Base-by-base conservation (phyloP, 37 sponge, comb jelly and placozoan genomes). In the Petrosia ficiformis region DNA sequence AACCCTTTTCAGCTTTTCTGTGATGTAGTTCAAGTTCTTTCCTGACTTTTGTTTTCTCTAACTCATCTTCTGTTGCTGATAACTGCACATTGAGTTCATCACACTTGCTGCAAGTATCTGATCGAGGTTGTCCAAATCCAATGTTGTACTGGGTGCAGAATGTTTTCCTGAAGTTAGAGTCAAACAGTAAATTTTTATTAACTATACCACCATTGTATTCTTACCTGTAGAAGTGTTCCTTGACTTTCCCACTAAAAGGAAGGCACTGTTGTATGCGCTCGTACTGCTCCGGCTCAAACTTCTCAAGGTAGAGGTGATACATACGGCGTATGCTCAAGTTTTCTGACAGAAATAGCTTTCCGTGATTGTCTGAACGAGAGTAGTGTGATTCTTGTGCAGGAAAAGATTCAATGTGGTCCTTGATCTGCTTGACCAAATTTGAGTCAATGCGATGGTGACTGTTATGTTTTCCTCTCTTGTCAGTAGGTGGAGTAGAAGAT, bases 101-200 rank as follows among this genome's bases (percentile, higher is more conserved):
- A 66, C 82, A 82, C n/a, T 37, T 66, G 14, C 67, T 75, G 67
- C 82, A 82, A 0, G 75, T 82, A 44, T 83, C 84, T 32, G 71
- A 70, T 30, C 84, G 58, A 24, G 76, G 84, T 59, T 69, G 70
- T 40, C 77, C 84, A 71, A 84, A 84, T 32, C 72, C 60, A 43
- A 77, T 29, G 33, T 84, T 84, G 68, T 72, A 84, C 52, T 84
- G 71, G 37, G 76, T 73, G 33, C 70, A 71, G 57, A 77, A 84
- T n/a, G 71, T 76, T 40, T 84, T 77, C 35, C 72, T 36, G 40
- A 76, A 83, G 35, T 76, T 42, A 70, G 71, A 83, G 39, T 75
- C n/a, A n/a, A n/a, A n/a, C n/a, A n/a, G n/a, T n/a, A n/a, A n/a
- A n/a, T n/a, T n/a, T n/a, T n/a, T n/a, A n/a, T n/a, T n/a, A n/a